Evolutionary conservation across 2,888 invertebrate species (phyloP), one percentile per base, ranked within the genome.

Genomic region (Ichneumon xanthorius): DNA sequence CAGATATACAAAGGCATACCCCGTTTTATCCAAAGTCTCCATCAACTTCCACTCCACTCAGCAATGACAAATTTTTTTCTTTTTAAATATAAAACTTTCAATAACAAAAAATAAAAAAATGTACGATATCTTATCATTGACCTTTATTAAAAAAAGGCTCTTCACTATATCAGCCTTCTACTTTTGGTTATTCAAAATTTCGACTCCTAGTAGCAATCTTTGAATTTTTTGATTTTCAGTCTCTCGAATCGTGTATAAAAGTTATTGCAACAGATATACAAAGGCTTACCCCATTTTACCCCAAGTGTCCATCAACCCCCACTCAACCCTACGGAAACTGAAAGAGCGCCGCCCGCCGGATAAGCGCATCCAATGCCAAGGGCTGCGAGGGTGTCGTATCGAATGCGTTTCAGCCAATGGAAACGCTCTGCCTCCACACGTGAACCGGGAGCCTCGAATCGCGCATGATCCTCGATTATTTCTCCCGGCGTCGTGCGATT

Each of bases 341-440:
- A 16, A 61, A 76, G 63, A 65, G 79, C 67, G 11, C 70, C 65
- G 37, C 78, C 82, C 33, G 19, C 9, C 16, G 7, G 61, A 53
- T 19, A 58, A 72, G 45, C 19, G 1, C 30, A 45, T 22, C 84
- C 84, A 85, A 75, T 85, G 22, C 45, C 14, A 33, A n/a, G 11
- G 26, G 16, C n/a, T 30, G 45, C 50, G 61, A 33, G 80, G 78
- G 85, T 80, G 83, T 72, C 80, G 40, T 11, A 19, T 30, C n/a
- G 30, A 61, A 26, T 67, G 58, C 70, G 55, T 71, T 84, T 63
- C 55, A 22, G 65, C 85, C 78, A 85, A 85, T 85, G 40, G 63
- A 50, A 65, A 11, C n/a, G 11, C 19, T 14, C 26, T 14, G 19
- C 19, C 19, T 16, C 45, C 61, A 30, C 73, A 58, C 70, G 61